A percentile compares a stretch with the other conserved stretches of the same genome.
phyloP scores from a whole-genome alignment of 2,113 vertebrate species.

The Atlantisia rogersi region DNA sequence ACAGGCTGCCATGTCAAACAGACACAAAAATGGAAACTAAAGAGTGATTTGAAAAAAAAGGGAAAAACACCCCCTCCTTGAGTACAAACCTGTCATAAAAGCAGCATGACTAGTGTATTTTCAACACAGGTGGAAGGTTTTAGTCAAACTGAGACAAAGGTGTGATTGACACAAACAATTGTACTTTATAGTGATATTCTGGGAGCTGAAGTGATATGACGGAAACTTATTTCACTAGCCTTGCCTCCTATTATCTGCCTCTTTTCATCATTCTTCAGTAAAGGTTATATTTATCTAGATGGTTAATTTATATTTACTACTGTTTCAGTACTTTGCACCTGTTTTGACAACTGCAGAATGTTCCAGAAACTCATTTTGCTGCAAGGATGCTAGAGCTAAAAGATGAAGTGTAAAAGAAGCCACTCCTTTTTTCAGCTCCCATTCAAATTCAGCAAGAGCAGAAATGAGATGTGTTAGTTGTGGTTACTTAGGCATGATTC shows the following conservation, averaged over 20 bases:
- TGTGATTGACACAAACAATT: constrained; percentile 62
- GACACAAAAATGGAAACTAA: neutral
- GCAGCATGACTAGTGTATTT: constrained; percentile 55
- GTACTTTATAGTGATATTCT: constrained; percentile 40
- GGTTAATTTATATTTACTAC: constrained; percentile 30
- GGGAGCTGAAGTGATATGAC: neutral
- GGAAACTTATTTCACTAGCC: constrained; percentile 26
- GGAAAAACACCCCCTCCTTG: neutral
- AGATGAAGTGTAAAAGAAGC: neutral
- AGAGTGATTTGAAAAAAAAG: neutral
- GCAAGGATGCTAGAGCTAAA: neutral
- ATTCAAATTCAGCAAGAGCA: neutral
- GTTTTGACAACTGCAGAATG: neutral
- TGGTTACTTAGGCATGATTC: neutral
- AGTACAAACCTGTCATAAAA: constrained; percentile 17
- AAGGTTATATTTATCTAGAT: constrained; percentile 2
- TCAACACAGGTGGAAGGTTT: constrained; percentile 43
- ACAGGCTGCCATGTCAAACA: neutral
- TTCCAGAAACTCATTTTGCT: neutral
- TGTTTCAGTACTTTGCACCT: neutral
- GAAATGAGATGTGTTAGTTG: neutral
- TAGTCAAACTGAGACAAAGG: constrained; percentile 57
- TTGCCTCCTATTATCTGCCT: neutral
- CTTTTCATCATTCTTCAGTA: constrained; percentile 18
- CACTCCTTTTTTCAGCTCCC: neutral